phyloP scores from a whole-genome alignment of 2,797 vertebrate species.

The Gadopsis marmoratus region DNA sequence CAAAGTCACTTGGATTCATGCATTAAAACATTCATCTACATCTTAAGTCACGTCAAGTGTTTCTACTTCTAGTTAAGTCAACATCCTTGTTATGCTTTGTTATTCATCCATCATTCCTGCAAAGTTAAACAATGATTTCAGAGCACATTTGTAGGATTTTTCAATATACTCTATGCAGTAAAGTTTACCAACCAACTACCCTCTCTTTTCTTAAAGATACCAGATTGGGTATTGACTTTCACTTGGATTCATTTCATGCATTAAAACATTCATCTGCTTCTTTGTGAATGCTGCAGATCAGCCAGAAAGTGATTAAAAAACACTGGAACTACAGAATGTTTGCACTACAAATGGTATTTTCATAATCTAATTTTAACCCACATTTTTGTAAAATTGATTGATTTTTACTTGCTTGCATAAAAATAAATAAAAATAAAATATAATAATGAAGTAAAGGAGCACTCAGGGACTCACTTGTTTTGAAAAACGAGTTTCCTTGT shows the following conservation, averaged over 20 bases:
- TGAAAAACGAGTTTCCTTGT: neutral
- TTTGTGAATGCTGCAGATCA: neutral
- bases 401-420: constrained; percentile 7
- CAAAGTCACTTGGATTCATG: neutral
- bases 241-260: neutral
- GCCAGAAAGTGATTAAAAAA: neutral
- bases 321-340: neutral
- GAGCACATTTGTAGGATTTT: neutral
- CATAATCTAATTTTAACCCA: neutral
- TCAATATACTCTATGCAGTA: neutral
- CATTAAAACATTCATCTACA: no score
- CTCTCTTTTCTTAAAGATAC: neutral
- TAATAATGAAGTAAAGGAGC: neutral
- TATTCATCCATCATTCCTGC: neutral
- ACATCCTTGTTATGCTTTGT: no score
- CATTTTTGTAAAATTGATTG: neutral
- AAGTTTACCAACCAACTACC: neutral
- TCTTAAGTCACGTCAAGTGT: no score
- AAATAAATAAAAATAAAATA: neutral
- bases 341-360: neutral
- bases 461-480: constrained; percentile 16
- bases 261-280: constrained; percentile 11
- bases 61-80: neutral
- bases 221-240: neutral
- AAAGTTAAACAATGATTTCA: neutral